These are phyloP conservation scores for Schlechtendalia chinensis DNA, from an alignment of 1,140 invertebrate species.

Conservation along the genomic window DNA sequence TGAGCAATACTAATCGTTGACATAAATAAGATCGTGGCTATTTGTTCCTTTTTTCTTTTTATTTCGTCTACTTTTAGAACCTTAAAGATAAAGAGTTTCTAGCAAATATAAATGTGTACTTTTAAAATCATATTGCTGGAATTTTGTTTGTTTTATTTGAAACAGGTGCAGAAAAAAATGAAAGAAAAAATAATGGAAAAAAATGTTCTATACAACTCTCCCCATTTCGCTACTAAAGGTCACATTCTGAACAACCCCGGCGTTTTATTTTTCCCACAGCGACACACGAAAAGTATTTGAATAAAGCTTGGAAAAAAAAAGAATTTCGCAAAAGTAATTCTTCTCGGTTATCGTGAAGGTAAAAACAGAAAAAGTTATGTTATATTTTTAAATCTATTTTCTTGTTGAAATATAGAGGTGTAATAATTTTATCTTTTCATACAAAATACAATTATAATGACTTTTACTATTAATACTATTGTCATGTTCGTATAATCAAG, in stretches of 20 bases:
- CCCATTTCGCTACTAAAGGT: not conserved
- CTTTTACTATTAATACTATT: too few relatives aligned
- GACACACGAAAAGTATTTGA: slow-evolving; percentile 19
- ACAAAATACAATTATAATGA: too few relatives aligned
- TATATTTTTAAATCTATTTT: not conserved
- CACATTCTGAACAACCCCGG: not conserved
- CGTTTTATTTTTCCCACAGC: slow-evolving; percentile 36
- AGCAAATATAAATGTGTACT: slow-evolving; percentile 35
- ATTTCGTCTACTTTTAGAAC: slow-evolving; percentile 25
- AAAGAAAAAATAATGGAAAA: not conserved
- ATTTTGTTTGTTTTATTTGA: slow-evolving; percentile 40
- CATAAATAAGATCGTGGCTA: not conserved
- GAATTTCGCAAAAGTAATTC: not conserved
- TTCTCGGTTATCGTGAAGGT: not conserved
- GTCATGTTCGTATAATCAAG: too few relatives aligned
- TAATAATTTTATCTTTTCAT: not conserved
- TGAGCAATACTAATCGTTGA: not conserved
- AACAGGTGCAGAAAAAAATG: not conserved
- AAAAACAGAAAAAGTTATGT: not conserved
- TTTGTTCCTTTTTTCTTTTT: not conserved
- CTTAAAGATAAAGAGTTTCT: slow-evolving; percentile 23
- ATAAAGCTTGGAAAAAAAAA: slow-evolving; percentile 27
- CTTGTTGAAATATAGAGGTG: not conserved
- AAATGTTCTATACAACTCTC: not conserved
- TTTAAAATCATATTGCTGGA: slow-evolving; percentile 31